phyloP scores from a whole-genome alignment of 1,140 invertebrate genomes.

The Drosophila setifemur region DNA sequence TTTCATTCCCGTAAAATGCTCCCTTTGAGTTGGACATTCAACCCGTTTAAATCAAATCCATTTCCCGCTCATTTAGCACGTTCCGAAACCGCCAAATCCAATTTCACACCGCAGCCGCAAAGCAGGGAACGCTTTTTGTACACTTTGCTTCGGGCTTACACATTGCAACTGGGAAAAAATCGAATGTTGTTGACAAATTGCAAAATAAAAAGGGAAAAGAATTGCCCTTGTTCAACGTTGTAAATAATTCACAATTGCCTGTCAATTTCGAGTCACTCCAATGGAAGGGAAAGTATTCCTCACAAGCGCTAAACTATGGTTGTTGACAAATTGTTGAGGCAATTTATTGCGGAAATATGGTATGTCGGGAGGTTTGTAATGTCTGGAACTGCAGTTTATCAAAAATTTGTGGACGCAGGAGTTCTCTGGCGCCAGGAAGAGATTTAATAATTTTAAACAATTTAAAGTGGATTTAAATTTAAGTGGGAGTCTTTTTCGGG shows the following conservation, averaged over 20 bases:
- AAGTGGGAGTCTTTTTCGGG: too few relatives aligned
- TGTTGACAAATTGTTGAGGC: slow-evolving; percentile 49
- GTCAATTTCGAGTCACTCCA: slow-evolving; percentile 42
- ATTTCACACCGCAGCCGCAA: slow-evolving; percentile 54
- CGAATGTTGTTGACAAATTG: slow-evolving; percentile 64
- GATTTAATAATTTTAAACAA: neutral
- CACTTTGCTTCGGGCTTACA: neutral
- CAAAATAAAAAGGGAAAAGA: slow-evolving; percentile 11
- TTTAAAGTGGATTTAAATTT: too few relatives aligned
- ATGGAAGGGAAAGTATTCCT: neutral
- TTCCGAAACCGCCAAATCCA: slow-evolving; percentile 55
- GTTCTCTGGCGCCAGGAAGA: neutral
- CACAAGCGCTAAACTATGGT: neutral
- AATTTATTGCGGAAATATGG: too few relatives aligned
- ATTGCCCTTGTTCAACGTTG: slow-evolving; percentile 24
- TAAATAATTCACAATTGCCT: slow-evolving; percentile 67
- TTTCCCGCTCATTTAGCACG: slow-evolving; percentile 63
- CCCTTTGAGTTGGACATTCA: too few relatives aligned
- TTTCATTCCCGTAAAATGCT: too few relatives aligned
- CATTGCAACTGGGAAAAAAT: slow-evolving; percentile 1
- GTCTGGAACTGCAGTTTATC: neutral
- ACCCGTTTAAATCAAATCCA: slow-evolving; percentile 34
- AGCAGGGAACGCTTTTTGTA: slow-evolving; percentile 50
- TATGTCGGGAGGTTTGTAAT: neutral
- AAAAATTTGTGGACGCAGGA: neutral